Evolutionary conservation across 1,140 invertebrate species (phyloP).

Genomic region (Saxidomus purpurata): DNA sequence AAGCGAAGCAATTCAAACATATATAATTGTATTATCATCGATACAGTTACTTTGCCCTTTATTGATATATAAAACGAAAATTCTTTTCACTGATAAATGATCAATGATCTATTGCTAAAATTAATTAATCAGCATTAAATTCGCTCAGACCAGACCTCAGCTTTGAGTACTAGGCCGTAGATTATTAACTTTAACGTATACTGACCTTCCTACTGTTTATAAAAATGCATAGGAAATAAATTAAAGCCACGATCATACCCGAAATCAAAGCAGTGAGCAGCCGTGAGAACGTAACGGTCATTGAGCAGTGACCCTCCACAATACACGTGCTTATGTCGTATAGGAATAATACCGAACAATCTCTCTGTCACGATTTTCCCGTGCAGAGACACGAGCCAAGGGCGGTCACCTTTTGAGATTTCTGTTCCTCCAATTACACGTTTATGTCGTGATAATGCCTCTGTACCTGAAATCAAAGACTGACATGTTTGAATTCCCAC

Average conservation of each 20-base stretch:
- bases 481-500: too few relatives aligned
- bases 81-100: too few relatives aligned
- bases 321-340: conserved; percentile 88
- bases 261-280: conserved; percentile 92
- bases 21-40: too few relatives aligned
- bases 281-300: conserved; percentile 93
- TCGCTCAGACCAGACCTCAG: too few relatives aligned
- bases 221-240: too few relatives aligned
- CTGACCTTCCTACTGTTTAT: too few relatives aligned
- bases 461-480: not conserved
- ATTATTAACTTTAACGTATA: too few relatives aligned
- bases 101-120: too few relatives aligned
- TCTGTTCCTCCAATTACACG: conserved; percentile 78
- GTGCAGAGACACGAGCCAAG: conserved; percentile 81
- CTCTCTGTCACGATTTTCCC: conserved; percentile 76
- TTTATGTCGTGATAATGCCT: conserved; percentile 41
- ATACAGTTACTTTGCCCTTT: too few relatives aligned
- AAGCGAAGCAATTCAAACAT: not conserved
- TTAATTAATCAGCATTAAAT: too few relatives aligned
- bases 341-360: conserved; percentile 77
- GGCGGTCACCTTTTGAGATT: conserved; percentile 72
- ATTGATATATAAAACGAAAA: too few relatives aligned
- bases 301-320: conserved; percentile 95
- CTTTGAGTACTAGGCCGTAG: too few relatives aligned
- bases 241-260: conserved; percentile 72